phyloP scores from a whole-genome alignment of 2,888 invertebrate species.

The Zonitis immaculata region DNA sequence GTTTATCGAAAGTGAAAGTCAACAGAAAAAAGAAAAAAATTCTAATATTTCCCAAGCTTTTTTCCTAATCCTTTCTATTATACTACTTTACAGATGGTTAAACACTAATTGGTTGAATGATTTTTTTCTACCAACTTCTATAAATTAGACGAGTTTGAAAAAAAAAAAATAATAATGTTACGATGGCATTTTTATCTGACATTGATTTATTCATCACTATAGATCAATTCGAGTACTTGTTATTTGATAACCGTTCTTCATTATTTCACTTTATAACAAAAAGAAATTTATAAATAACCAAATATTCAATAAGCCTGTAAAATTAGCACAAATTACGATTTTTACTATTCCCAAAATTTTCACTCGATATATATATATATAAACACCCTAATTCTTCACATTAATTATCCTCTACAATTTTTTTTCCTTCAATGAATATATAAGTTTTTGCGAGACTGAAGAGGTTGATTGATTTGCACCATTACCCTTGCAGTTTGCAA shows the following conservation, averaged over 20 bases:
- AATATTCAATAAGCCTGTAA: too few species aligned
- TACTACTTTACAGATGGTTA: background rate
- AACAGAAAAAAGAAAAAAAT: background rate
- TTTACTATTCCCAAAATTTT: too few species aligned
- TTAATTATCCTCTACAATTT: too few species aligned
- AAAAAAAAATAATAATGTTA: background rate
- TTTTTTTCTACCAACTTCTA: background rate
- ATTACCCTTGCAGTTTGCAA: slow-evolving; percentile 18
- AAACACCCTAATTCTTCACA: too few species aligned
- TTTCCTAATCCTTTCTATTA: background rate
- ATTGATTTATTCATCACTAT: background rate
- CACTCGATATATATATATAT: too few species aligned
- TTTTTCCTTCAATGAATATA: too few species aligned
- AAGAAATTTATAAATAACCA: background rate
- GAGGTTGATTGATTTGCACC: slow-evolving; percentile 22
- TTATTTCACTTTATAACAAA: background rate
- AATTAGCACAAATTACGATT: too few species aligned
- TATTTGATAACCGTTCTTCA: background rate
- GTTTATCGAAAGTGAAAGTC: background rate
- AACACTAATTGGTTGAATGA: background rate
- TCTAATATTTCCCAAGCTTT: background rate
- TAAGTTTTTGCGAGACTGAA: too few species aligned
- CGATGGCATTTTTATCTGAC: background rate
- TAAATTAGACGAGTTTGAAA: background rate
- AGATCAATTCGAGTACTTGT: background rate